Conservation (phyloP, 1,140 invertebrate species). For the Bombus polaris region DNA sequence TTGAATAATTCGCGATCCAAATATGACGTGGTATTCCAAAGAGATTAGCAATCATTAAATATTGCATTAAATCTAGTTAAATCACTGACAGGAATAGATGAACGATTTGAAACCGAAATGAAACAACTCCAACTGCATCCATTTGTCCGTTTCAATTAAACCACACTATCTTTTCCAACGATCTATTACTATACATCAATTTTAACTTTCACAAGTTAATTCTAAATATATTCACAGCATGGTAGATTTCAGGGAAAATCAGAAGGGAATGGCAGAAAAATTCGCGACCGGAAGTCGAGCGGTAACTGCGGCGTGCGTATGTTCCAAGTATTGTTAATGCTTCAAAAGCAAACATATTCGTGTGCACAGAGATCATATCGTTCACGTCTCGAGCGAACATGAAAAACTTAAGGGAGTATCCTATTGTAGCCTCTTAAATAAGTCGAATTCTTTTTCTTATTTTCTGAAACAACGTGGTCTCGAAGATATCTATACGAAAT, state of each 20-base stretch:
- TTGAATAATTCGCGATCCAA: conserved; percentile 44
- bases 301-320: no score
- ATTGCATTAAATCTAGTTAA: conserved; percentile 20
- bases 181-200: not conserved
- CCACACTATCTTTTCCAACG: no score
- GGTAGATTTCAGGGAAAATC: not conserved
- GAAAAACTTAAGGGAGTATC: not conserved
- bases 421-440: not conserved
- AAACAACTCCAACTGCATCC: not conserved
- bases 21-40: conserved; percentile 29
- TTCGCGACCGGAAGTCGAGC: conserved; percentile 5
- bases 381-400: not conserved
- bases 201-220: not conserved
- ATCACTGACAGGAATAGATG: not conserved
- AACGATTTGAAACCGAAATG: not conserved
- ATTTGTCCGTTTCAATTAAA: not conserved
- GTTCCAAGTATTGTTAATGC: not conserved
- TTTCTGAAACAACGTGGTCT: not conserved
- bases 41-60: conserved; percentile 34
- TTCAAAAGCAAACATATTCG: conserved; percentile 7
- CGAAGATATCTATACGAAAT: no score
- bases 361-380: not conserved
- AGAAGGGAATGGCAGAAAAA: not conserved
- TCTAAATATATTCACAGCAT: not conserved
- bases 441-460: not conserved